Conservation (phyloP, 2,797 vertebrate genomes). For the Apogon hyalosoma region DNA sequence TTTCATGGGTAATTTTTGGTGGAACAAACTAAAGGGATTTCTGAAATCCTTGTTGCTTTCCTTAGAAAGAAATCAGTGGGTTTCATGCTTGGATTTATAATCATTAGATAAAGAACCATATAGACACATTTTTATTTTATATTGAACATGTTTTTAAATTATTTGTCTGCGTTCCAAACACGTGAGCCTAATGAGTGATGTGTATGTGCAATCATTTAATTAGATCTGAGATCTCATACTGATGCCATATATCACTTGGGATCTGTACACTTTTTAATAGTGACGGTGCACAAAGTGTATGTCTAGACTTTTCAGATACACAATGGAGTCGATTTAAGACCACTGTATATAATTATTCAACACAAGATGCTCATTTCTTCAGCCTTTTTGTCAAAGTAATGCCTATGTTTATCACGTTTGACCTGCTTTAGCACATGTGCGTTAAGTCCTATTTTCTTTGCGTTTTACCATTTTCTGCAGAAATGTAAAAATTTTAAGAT, state of each 20-base stretch:
- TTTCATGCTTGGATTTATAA: constrained; percentile 5
- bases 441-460: constrained; percentile 11
- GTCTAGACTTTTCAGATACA: not conserved
- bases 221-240: not conserved
- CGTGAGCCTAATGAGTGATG: constrained; percentile 4
- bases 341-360: constrained; percentile 21
- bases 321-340: constrained; percentile 1
- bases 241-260: constrained; percentile 10
- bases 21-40: not conserved
- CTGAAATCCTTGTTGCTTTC: constrained; percentile 6
- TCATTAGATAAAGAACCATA: not conserved
- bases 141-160: not conserved
- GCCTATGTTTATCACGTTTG: constrained; percentile 22
- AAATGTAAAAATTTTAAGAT: constrained; percentile 9
- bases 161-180: constrained; percentile 14
- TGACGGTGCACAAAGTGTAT: not conserved
- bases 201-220: constrained; percentile 16
- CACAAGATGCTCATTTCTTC: not conserved
- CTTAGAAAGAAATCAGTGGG: not conserved
- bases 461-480: not conserved
- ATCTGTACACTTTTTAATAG: constrained; percentile 15
- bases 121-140: not conserved
- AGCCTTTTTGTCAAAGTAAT: not conserved
- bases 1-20: not conserved
- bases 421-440: constrained; percentile 14